Conservation (phyloP, 2,797 vertebrate genomes). For the Tenualosa thibaudeaui region DNA sequence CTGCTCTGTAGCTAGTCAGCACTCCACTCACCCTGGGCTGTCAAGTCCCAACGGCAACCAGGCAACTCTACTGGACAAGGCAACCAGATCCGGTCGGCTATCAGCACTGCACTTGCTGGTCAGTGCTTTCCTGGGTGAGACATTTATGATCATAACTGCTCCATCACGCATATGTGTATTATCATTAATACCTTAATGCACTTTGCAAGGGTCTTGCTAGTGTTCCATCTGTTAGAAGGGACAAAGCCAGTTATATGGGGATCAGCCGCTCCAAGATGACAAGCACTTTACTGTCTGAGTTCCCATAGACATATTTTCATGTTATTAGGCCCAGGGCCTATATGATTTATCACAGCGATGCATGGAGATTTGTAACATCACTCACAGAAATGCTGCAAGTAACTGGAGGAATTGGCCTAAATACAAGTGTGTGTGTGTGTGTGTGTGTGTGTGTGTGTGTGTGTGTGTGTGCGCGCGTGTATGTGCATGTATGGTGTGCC, state of each 20-base stretch:
- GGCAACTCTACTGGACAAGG: not conserved
- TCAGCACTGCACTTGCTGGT: slow-evolving; percentile 73
- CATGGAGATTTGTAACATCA: not conserved
- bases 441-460: not conserved
- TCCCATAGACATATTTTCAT: not conserved
- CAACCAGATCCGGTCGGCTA: not conserved
- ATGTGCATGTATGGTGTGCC: not conserved
- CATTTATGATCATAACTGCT: not conserved
- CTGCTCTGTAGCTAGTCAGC: not conserved
- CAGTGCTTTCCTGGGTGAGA: slow-evolving; percentile 84
- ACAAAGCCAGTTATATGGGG: too few species aligned
- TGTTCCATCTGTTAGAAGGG: not conserved
- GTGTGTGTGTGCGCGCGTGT: slow-evolving; percentile 2
- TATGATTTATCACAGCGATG: not conserved
- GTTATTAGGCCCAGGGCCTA: too few species aligned
- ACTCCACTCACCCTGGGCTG: not conserved
- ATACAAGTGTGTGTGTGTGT: too few species aligned
- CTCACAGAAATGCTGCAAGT: too few species aligned
- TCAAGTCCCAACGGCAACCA: not conserved
- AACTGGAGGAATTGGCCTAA: too few species aligned
- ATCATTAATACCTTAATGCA: not conserved
- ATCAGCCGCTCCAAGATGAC: too few species aligned
- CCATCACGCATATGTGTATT: not conserved
- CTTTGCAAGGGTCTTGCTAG: not conserved
- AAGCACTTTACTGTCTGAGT: too few species aligned